These are phyloP conservation scores for Drosophila fulvimacula DNA, from an alignment of 2,888 invertebrate species.

Conservation along the genomic window DNA sequence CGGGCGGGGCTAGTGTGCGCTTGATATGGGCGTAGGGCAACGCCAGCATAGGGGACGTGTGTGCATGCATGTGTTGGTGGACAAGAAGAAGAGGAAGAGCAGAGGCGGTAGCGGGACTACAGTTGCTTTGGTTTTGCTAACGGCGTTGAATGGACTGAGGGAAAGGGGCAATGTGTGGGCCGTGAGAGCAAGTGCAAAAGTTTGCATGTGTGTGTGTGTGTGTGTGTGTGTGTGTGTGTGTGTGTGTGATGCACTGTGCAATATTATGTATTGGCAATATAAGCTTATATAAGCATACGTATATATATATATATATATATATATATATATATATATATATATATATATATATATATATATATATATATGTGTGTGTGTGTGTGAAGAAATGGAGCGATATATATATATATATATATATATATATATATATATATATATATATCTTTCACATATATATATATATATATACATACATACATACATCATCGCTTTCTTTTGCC, in stretches of 20 bases:
- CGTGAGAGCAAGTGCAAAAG: slow-evolving; percentile 26
- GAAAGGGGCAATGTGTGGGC: not conserved
- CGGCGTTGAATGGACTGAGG: not conserved
- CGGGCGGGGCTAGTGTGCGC: slow-evolving; percentile 17
- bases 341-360: slow-evolving; percentile 6
- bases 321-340: not conserved
- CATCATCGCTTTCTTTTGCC: slow-evolving; percentile 43
- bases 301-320: not conserved
- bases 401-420: not conserved
- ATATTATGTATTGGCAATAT: too few relatives aligned
- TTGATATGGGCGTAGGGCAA: slow-evolving; percentile 10
- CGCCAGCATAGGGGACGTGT: not conserved
- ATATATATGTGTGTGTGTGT: too few relatives aligned
- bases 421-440: not conserved
- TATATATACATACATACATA: not conserved
- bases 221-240: not conserved
- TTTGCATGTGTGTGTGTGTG: slow-evolving; percentile 9
- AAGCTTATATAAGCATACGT: too few relatives aligned
- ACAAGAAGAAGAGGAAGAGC: not conserved
- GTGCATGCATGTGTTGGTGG: slow-evolving; percentile 4
- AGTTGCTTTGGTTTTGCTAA: not conserved
- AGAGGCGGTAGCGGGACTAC: not conserved
- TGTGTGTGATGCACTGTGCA: too few relatives aligned
- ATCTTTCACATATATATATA: not conserved
- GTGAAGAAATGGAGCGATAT: too few relatives aligned